Base-by-base conservation (phyloP, 2,888 invertebrate species). In the Drosophila formosana region DNA sequence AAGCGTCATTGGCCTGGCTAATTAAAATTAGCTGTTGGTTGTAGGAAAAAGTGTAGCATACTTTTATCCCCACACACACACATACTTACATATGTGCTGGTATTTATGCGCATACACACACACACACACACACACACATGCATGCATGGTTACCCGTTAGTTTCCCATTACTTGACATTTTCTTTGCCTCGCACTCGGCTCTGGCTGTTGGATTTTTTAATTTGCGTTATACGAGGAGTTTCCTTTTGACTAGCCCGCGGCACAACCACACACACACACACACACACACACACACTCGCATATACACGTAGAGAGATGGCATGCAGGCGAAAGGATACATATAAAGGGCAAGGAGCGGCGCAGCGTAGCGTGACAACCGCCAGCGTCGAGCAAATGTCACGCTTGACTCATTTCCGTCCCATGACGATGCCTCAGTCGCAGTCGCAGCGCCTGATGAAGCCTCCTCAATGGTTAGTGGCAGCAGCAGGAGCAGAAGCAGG, bases 401-500 rank as follows among this genome's bases (percentile, higher is more conserved):
- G 85, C 85, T 86, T 86, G 88, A 89, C 85, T 86, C 89, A 86
- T 86, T 86, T 86, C 85, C 85, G 85, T 89, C 85, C 83, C 83
- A 88, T 88, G 89, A 84, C 68, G 83, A 41, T 41, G 75, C 79
- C 66, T 37, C 58, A 18, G 18, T 18, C 18, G 18, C 18, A 18
- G 72, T 37, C 32, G 61, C 53, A 18, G 26, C 51, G 37, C 49
- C 41, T 78, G 86, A 72, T 73, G 73, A 73, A 66, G 80, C 64
- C 64, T 57, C 51, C 79, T 81, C 79, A 74, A 87, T 88, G 85
- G 79, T 76, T 79, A 69, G 80, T 80, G 76, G 80, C 82, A 67
- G 71, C 74, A 58, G 46, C 64, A 66, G 30, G 1, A 56, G 47
- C 52, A 61, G 66, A 39, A 43, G 46, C 53, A 50, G 51, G 47